Conservation (phyloP, 2,888 invertebrate genomes). For the Branchellion lobata region DNA sequence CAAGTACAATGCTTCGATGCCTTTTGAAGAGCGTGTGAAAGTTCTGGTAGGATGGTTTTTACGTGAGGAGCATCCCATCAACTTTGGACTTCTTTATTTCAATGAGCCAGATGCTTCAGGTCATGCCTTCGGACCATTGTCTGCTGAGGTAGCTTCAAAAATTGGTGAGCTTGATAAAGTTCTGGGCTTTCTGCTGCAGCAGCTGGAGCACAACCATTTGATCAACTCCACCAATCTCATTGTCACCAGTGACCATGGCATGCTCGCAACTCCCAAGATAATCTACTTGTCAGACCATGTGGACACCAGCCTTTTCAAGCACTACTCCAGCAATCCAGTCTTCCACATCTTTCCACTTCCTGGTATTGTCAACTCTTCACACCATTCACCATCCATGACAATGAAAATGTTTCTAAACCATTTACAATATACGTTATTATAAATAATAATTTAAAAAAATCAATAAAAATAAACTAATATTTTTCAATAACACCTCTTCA, state of each 20-base stretch:
- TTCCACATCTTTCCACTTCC: slow-evolving; percentile 68
- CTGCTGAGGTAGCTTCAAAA: slow-evolving; percentile 62
- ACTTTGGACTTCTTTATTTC: slow-evolving; percentile 72
- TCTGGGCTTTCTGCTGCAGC: slow-evolving; percentile 65
- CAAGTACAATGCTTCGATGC: slow-evolving; percentile 57
- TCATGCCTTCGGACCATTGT: slow-evolving; percentile 66
- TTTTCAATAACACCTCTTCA: no score
- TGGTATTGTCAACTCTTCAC: slow-evolving; percentile 51
- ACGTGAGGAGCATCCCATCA: slow-evolving; percentile 66
- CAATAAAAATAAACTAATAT: neutral
- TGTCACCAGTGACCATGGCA: slow-evolving; percentile 74
- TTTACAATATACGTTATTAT: no score
- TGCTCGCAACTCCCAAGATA: slow-evolving; percentile 38
- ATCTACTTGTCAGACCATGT: slow-evolving; percentile 55
- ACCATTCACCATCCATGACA: neutral
- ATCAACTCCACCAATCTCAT: slow-evolving; percentile 69
- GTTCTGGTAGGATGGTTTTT: slow-evolving; percentile 58
- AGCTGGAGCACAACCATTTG: slow-evolving; percentile 66
- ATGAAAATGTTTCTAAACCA: neutral
- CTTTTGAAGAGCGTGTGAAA: slow-evolving; percentile 54
- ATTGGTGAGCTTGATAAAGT: slow-evolving; percentile 64
- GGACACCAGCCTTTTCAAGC: slow-evolving; percentile 63
- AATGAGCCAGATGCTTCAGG: slow-evolving; percentile 72
- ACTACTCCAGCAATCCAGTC: slow-evolving; percentile 67
- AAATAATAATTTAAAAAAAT: no score